Evolutionary conservation across 2,113 vertebrate species (phyloP).

Genomic region (Silurus meridionalis): DNA sequence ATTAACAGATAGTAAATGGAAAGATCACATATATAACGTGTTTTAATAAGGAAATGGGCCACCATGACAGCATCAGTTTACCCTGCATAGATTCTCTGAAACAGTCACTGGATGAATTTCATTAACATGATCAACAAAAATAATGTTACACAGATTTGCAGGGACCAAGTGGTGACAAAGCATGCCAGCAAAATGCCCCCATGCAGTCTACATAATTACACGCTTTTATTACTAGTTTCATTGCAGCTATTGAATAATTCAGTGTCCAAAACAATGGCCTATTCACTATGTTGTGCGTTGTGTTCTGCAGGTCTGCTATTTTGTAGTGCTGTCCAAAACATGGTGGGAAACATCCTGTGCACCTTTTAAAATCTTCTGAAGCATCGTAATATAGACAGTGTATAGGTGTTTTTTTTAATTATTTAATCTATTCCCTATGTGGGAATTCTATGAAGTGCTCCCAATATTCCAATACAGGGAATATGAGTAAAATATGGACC

Average conservation of each 20-base stretch:
- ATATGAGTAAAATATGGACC: not conserved
- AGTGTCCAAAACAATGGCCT: not conserved
- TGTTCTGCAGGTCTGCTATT: not conserved
- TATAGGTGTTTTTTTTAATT: not conserved
- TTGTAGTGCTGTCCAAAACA: not conserved
- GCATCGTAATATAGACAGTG: not conserved
- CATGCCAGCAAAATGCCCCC: not conserved
- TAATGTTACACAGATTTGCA: not conserved
- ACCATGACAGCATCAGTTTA: not conserved
- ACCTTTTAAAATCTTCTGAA: not conserved
- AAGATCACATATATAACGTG: not conserved
- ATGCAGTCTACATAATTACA: not conserved
- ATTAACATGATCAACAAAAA: not conserved
- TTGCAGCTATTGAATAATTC: conserved; percentile 1
- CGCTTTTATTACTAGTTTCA: not conserved
- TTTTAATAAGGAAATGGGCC: not conserved
- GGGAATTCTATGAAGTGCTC: not conserved
- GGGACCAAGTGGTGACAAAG: not conserved
- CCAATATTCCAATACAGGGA: not conserved
- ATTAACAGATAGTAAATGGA: not conserved
- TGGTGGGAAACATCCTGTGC: not conserved
- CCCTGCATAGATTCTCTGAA: not conserved
- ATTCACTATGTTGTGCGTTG: not conserved
- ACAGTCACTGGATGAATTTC: not conserved
- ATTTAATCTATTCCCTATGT: not conserved